Evolutionary conservation across 2,888 invertebrate genomes (phyloP).

Genomic region (Sminthurides aquaticus): DNA sequence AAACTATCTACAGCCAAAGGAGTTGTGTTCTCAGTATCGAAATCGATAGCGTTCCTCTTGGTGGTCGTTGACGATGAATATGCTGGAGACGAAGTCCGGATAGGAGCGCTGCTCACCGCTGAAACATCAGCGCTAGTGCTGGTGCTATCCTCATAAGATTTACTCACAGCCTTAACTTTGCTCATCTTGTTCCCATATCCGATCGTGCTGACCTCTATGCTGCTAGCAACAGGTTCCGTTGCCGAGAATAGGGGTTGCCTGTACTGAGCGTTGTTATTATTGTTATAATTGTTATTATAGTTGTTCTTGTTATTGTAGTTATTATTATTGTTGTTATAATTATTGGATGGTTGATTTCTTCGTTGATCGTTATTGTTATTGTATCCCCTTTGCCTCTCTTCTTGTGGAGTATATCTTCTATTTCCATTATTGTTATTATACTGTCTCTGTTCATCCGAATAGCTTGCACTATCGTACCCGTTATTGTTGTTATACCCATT

Average conservation of each 20-base stretch:
- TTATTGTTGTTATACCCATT: not conserved
- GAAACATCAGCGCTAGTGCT: not conserved
- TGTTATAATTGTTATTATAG: not conserved
- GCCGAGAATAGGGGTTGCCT: not conserved
- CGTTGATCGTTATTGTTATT: too few species aligned
- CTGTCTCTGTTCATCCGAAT: conserved; percentile 6
- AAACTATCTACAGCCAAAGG: conserved; percentile 17
- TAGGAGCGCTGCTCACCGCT: not conserved
- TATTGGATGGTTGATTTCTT: not conserved
- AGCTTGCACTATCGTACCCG: not conserved
- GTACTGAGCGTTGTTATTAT: not conserved
- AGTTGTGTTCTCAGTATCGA: conserved; percentile 17
- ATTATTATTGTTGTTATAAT: not conserved
- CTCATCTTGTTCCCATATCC: not conserved
- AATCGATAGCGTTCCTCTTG: conserved; percentile 24
- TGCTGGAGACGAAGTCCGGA: not conserved
- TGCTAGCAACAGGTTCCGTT: not conserved
- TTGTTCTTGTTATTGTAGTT: not conserved
- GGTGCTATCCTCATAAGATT: not conserved
- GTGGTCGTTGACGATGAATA: conserved; percentile 13
- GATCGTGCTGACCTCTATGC: not conserved
- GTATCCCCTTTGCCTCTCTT: not conserved
- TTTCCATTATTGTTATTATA: not conserved
- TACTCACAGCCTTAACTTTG: not conserved
- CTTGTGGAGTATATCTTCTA: not conserved